Conservation (phyloP, 2,888 invertebrate species). For the Amitus sp. region DNA sequence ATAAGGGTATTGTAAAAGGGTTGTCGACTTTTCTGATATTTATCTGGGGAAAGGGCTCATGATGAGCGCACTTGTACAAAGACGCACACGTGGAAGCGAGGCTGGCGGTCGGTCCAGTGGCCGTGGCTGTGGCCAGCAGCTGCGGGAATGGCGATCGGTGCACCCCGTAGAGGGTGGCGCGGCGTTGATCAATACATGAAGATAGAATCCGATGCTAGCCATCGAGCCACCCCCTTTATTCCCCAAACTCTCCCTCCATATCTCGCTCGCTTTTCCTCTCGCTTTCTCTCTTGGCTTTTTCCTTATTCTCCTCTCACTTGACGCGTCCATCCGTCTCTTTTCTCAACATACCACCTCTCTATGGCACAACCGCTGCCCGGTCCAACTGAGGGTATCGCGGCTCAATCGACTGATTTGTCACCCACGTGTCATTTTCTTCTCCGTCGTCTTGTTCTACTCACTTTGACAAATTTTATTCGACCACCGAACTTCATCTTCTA, state of each 20-base stretch:
- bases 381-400: conserved; percentile 54
- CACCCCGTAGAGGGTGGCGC: conserved; percentile 56
- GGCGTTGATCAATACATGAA: conserved; percentile 67
- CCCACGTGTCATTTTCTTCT: conserved; percentile 60
- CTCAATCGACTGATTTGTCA: conserved; percentile 63
- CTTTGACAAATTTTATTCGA: conserved; percentile 31
- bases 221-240: conserved; percentile 52
- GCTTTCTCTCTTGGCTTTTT: conserved; percentile 27
- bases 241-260: conserved; percentile 35
- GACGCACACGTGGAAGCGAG: conserved; percentile 53
- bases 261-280: too few relatives aligned
- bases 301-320: conserved; percentile 20
- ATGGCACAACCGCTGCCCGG: conserved; percentile 51
- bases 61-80: conserved; percentile 55
- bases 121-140: conserved; percentile 62
- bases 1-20: too few relatives aligned
- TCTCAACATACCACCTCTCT: conserved; percentile 42
- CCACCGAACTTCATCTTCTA: too few relatives aligned
- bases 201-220: conserved; percentile 66
- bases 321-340: conserved; percentile 30
- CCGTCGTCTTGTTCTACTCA: conserved; percentile 31
- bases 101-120: conserved; percentile 64
- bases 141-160: conserved; percentile 60
- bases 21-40: too few relatives aligned
- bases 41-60: too few relatives aligned